Evolutionary conservation across 2,113 vertebrate species (phyloP), one percentile per base, ranked within the genome.

Genomic region (Oophaga pumilio): DNA sequence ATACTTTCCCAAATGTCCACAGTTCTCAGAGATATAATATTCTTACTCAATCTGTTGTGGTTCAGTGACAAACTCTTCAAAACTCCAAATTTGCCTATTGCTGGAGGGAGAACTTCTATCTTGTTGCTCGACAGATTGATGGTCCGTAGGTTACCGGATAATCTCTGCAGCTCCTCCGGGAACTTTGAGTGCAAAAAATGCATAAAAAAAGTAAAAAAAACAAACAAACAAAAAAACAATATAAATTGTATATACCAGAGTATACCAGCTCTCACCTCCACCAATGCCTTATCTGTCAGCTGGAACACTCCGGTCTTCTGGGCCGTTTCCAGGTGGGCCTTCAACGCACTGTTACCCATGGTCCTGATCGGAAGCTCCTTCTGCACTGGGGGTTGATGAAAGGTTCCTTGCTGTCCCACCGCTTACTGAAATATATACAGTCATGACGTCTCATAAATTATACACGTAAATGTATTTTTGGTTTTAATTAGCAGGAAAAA

Each of bases 221-320:
- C 0, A 22, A 49, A 49, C 8, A 33, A 2, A 28, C 0, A 24
- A 80, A 1, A 8, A 17, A 0, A 18, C 9, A 49, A 26, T 0
- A 76, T 43, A 76, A 52, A 9, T 0, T 49, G 4, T 52, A 50
- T 76, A 10, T 18, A 12, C n/a, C 20, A 18, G 9, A 76, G 2
- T 18, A 20, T 52, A 20, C 17, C 56, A 18, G 2, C 49, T 69
- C 50, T 93, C 93, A 99, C 98, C 97, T 99, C 98, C 24, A 93
- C 94, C 64, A 99, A 94, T 0, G 96, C 96, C 79, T 98, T 98
- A 50, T 95, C 97, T 0, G 95, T 99, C 33, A 99, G 95, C 94
- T 99, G 98, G 91, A 99, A 99, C 88, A 98, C 98, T 0, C 98
- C 98, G 0, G 98, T 99, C 92, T 99, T 99, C 94, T 99, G 97